Conservation (phyloP, 2,888 invertebrate species). For the Idaea straminata region DNA sequence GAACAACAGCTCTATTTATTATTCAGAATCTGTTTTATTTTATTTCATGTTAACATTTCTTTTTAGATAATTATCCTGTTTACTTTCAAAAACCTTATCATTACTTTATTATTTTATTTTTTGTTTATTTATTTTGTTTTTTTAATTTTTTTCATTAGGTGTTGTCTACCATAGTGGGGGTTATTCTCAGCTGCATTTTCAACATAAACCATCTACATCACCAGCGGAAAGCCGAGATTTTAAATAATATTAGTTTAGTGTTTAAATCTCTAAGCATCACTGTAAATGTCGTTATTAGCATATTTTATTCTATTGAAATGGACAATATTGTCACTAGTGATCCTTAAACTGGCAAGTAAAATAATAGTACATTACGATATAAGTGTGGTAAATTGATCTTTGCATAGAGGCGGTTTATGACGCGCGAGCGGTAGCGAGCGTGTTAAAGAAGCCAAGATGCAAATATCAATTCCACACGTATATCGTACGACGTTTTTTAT, state of each 20-base stretch:
- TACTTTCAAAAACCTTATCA: conserved; percentile 22
- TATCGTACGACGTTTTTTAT: too few relatives aligned
- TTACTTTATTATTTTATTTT: conserved; percentile 31
- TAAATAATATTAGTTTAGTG: conserved; percentile 81
- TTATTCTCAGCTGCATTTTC: conserved; percentile 79
- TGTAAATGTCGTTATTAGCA: conserved; percentile 81
- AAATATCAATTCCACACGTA: too few relatives aligned
- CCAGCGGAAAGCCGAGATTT: conserved; percentile 78
- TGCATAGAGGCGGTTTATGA: too few relatives aligned
- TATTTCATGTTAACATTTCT: neutral
- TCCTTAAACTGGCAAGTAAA: conserved; percentile 1
- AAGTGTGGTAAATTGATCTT: too few relatives aligned
- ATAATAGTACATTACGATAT: too few relatives aligned
- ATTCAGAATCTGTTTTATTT: neutral
- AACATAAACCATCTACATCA: conserved; percentile 82
- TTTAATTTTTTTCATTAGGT: conserved; percentile 70
- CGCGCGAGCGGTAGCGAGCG: too few relatives aligned
- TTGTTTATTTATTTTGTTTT: conserved; percentile 44
- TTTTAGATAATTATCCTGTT: conserved; percentile 23
- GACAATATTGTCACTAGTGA: conserved; percentile 34
- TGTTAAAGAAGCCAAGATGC: too few relatives aligned
- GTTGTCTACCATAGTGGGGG: conserved; percentile 80
- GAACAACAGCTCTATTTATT: too few relatives aligned
- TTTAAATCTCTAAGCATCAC: conserved; percentile 81
- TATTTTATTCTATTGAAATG: conserved; percentile 78